Base-by-base conservation (phyloP, 2,797 vertebrate species). In the Sebastes trivittatus region DNA sequence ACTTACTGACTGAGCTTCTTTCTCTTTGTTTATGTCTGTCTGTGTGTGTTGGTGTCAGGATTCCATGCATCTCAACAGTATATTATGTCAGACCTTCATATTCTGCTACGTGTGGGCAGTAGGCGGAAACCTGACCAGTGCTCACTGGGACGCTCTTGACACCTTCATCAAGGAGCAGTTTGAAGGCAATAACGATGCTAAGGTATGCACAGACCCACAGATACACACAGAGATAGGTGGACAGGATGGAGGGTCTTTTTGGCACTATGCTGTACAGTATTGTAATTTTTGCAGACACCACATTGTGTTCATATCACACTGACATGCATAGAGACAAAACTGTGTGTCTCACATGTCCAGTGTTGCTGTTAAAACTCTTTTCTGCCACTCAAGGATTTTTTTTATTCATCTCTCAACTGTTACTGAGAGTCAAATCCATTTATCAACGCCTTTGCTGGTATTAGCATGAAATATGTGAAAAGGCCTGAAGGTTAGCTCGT, bases 71-170 rank as follows among this genome's bases (percentile, higher is more conserved):
- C 84, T 96, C 36, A 95, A 94, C 82, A 81, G 61, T 14, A 3
- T 97, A 8, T 25, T 97, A 13, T 96, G 95, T 80, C 96, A 96
- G 90, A 97, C 95, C 6, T 98, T 97, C 83, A 66, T 96, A 78
- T 98, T 97, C 84, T 97, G 95, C 85, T 97, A 97, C 79, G 82
- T 97, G 60, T 97, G 96, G 95, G 93, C 96, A 20, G 42, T 97
- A 34, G 95, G 96, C 6, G 96, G 96, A 81, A 97, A 97, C 86
- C 81, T 97, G 90, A 94, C 86, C 30, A 94, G 95, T 83, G 90
- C 86, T 74, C 69, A 94, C 78, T 96, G 95, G 95, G 95, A 97
- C 73, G 75, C 86, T 74, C 97, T 98, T 82, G 96, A 97, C 84
- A 88, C 88, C 34, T 97, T 97, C 89, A 72, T 97, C 77, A 94